phyloP scores from a whole-genome alignment of 2,113 vertebrate species.

The Tragelaphus imberbis region DNA sequence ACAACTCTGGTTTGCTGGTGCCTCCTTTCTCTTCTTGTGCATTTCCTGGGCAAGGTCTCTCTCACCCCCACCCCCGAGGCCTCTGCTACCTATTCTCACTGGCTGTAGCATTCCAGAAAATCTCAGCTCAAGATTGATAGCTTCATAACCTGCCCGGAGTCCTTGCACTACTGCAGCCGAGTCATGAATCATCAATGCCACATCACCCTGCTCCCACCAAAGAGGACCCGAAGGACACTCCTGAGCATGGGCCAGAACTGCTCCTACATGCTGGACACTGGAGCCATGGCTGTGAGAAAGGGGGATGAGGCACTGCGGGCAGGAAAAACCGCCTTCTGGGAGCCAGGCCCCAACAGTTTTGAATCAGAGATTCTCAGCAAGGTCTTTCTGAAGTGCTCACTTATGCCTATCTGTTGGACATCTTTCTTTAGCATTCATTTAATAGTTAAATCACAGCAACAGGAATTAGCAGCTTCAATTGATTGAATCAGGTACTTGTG shows the following conservation, averaged over 20 bases:
- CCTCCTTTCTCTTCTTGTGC: neutral
- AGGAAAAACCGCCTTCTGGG: neutral
- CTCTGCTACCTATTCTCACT: slow-evolving; percentile 34
- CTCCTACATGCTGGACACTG: neutral
- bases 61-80: neutral
- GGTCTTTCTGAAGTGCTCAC: neutral
- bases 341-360: neutral
- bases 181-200: slow-evolving; percentile 60
- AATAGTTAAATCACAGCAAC: neutral
- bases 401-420: neutral
- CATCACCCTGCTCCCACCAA: slow-evolving; percentile 23
- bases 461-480: neutral
- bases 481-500: neutral
- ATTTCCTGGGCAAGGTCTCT: neutral
- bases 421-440: neutral
- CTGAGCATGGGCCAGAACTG: neutral
- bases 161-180: slow-evolving; percentile 30
- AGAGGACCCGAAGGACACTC: slow-evolving; percentile 60
- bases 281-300: neutral
- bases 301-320: neutral
- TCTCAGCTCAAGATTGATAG: slow-evolving; percentile 65
- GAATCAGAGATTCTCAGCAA: neutral
- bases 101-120: slow-evolving; percentile 50
- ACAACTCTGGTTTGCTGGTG: no score
- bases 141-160: slow-evolving; percentile 68